Evolutionary conservation across 2,113 vertebrate genomes (phyloP), one percentile per base, ranked within the genome.

Genomic region (Oncorhynchus masou): DNA sequence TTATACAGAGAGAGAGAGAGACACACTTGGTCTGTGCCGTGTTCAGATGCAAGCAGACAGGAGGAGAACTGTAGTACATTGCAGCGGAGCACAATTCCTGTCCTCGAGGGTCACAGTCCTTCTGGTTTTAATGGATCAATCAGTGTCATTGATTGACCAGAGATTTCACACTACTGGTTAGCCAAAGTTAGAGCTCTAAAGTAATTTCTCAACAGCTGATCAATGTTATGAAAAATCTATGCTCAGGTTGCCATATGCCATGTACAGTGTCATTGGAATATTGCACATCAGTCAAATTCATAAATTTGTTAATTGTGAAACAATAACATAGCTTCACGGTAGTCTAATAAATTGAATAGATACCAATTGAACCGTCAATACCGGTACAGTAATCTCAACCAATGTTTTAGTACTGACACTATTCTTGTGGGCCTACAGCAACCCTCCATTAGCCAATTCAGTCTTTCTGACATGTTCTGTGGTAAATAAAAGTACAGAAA

Each of bases 381-480:
- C 2, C 59, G 22, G 59, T 22, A 8, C 59, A 13, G 9, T 62
- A 79, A 79, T 25, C 4, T 54, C 70, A 84, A 84, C 81, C 85
- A 83, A 83, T 81, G 48, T 79, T 83, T 84, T 31, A 67, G 59
- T 74, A 54, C 59, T 80, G 83, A 81, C 75, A 72, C 72, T 49
- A 66, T 80, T 80, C 64, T 57, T 81, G 71, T 71, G 72, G 83
- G 78, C 80, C 13, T 54, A 75, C 78, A 78, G 51, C 16, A 16
- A 80, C 12, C 76, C 81, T 73, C 80, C 34, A 27, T 78, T 65
- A 64, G 80, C 86, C 85, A 81, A 78, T 81, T 89, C 85, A 94
- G 94, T 95, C 95, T 94, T 95, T 96, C 93, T 68, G 93, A 95
- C 97, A 96, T 94, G 92, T 95, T 95, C 94, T 89, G 82, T 96